A percentile compares a stretch with the other conserved stretches of the same genome.
These are phyloP conservation scores for Erebia palarica DNA, from an alignment of 2,888 invertebrate genomes.

Conservation along the genomic window DNA sequence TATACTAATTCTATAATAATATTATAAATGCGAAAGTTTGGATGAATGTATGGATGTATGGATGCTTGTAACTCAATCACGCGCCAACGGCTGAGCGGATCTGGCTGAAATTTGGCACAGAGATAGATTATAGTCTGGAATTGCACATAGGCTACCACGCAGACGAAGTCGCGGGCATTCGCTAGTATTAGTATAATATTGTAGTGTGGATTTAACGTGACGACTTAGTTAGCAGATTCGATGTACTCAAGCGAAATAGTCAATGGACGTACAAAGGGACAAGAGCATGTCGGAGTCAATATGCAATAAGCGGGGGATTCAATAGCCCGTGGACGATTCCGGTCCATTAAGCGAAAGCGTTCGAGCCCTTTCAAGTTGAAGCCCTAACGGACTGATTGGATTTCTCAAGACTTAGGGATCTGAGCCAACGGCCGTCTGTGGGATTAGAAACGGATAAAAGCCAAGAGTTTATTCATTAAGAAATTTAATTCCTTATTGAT, in stretches of 20 bases:
- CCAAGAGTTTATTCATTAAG: not conserved
- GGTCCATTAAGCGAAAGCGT: slow-evolving; percentile 40
- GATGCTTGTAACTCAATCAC: too few relatives aligned
- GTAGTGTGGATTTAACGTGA: not conserved
- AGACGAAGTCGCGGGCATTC: too few relatives aligned
- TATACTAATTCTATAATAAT: too few relatives aligned
- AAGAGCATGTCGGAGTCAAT: slow-evolving; percentile 21
- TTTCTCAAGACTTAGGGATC: slow-evolving; percentile 30
- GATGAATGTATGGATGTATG: too few relatives aligned
- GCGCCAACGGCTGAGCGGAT: too few relatives aligned
- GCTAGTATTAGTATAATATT: too few relatives aligned
- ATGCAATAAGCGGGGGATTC: slow-evolving; percentile 35
- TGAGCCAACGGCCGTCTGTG: not conserved
- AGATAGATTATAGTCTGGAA: too few relatives aligned
- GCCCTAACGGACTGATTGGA: slow-evolving; percentile 35
- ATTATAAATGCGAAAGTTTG: too few relatives aligned
- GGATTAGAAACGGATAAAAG: not conserved
- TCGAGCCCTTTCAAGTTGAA: slow-evolving; percentile 39
- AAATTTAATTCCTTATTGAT: not conserved
- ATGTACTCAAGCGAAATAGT: not conserved
- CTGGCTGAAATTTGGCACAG: too few relatives aligned
- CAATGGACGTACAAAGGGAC: slow-evolving; percentile 6
- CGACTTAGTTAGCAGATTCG: not conserved
- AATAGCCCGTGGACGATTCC: slow-evolving; percentile 41
- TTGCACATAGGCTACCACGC: too few relatives aligned